Evolutionary conservation across 2,888 invertebrate species (phyloP), one percentile per base, ranked within the genome.

Genomic region (Epinotia nisella): DNA sequence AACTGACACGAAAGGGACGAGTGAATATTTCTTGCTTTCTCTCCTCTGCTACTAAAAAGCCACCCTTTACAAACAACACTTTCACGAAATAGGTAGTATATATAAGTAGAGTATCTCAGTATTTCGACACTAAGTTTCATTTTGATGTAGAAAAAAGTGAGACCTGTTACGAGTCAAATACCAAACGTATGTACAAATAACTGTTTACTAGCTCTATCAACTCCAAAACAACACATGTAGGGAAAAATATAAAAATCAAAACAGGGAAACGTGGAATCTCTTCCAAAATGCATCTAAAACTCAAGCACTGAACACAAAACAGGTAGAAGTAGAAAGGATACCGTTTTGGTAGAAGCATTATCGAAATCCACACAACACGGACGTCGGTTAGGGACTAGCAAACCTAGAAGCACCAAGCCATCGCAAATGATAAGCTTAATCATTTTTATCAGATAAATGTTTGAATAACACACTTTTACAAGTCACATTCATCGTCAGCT

Each of bases 351-450:
- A 74, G 70, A 76, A 78, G 75, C 77, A 77, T 74, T 76, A 71
- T 76, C 41, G 58, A 74, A 75, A 76, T 77, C 78, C 81, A 79
- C 77, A 80, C 81, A 74, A 71, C 61, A 71, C 56, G 41, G 74
- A 70, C 35, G 73, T 77, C 51, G 75, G 80, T 82, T 80, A 82
- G 78, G 76, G 73, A 76, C 81, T 85, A 84, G 82, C 81, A 77
- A 76, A 74, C 78, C 75, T 77, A 78, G 55, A 82, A 82, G 80
- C 81, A 66, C 66, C 70, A 78, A 78, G 77, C 69, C 5, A 45
- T 65, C 24, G 41, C 41, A 60, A 71, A 60, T 60, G 45, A 17
- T 56, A 29, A 49, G n/a, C 35, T 15, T 39, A 51, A 51, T 19
- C 15, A 41, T 70, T 24, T 17, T 17, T 21, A 9, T 60, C 19